Percentiles rank a stretch among this genome's conserved stretches.
These are phyloP conservation scores for Lepidotrigona ventralis DNA, from an alignment of 1,140 invertebrate species.

Conservation along the genomic window DNA sequence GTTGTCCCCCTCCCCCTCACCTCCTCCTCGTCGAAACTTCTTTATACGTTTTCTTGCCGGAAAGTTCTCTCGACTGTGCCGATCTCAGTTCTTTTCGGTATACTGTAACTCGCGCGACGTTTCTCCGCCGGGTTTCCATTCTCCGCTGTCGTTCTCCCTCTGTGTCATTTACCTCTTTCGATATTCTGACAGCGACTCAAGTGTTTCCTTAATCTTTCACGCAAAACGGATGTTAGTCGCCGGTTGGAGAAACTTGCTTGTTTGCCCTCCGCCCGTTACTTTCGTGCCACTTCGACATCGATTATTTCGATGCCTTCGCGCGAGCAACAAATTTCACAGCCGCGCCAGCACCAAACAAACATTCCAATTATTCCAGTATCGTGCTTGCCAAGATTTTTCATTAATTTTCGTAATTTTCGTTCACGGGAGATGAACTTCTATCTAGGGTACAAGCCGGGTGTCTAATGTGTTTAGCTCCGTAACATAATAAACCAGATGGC, in stretches of 20 bases:
- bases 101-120: conserved; percentile 32
- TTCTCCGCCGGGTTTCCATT: conserved; percentile 36
- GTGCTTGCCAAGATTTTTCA: no score
- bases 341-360: not conserved
- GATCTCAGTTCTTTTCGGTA: conserved; percentile 47
- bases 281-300: not conserved
- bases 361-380: not conserved
- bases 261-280: not conserved
- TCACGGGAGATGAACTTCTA: no score
- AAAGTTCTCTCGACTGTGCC: conserved; percentile 60
- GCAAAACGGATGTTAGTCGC: conserved; percentile 14
- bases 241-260: not conserved
- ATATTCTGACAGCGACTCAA: conserved; percentile 35
- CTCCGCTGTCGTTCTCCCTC: not conserved
- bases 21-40: conserved; percentile 56
- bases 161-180: not conserved
- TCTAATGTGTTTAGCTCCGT: no score
- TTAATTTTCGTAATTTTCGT: no score
- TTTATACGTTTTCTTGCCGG: conserved; percentile 62
- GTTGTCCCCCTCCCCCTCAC: conserved; percentile 20
- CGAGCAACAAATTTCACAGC: not conserved
- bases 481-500: no score
- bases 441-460: no score
- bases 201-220: conserved; percentile 32
- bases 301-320: not conserved